Percentiles rank a stretch among this genome's conserved stretches.
phyloP scores from a whole-genome alignment of 2,113 vertebrate species.

The Rhineura floridana region DNA sequence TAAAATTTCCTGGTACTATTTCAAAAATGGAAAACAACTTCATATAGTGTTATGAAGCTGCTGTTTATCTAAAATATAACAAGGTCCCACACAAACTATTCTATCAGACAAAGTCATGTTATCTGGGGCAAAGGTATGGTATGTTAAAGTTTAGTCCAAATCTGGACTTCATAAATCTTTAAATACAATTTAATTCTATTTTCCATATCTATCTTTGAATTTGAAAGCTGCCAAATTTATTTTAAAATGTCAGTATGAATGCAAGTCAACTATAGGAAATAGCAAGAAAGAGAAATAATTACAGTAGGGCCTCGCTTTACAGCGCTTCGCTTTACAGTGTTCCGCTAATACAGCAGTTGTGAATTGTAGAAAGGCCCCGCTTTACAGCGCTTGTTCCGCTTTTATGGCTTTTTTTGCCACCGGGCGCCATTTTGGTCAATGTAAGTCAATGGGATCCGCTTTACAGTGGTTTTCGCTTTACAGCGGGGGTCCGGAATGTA shows the following conservation, averaged over 20 bases:
- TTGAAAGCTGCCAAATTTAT: slow-evolving; percentile 34
- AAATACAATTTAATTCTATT: slow-evolving; percentile 13
- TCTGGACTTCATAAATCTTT: slow-evolving; percentile 4
- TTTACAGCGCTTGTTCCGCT: too few relatives aligned
- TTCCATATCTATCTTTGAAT: slow-evolving; percentile 24
- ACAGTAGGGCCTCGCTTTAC: too few relatives aligned
- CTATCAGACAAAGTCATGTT: neutral
- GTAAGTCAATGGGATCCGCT: too few relatives aligned
- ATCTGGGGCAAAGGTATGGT: neutral
- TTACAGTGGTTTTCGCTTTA: too few relatives aligned
- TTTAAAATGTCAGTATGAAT: slow-evolving; percentile 19
- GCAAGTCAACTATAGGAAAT: slow-evolving; percentile 9
- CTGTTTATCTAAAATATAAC: neutral
- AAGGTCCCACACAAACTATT: neutral
- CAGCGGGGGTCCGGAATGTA: too few relatives aligned
- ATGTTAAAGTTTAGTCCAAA: slow-evolving; percentile 24
- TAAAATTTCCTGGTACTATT: slow-evolving; percentile 3
- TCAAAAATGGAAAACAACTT: slow-evolving; percentile 33
- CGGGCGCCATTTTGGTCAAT: too few relatives aligned
- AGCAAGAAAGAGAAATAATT: neutral
- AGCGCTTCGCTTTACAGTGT: too few relatives aligned
- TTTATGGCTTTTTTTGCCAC: too few relatives aligned
- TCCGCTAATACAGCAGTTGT: too few relatives aligned
- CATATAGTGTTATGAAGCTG: neutral
- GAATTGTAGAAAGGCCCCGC: too few relatives aligned